Conservation (phyloP, 1,140 invertebrate genomes). For the Trissolcus basalis region DNA sequence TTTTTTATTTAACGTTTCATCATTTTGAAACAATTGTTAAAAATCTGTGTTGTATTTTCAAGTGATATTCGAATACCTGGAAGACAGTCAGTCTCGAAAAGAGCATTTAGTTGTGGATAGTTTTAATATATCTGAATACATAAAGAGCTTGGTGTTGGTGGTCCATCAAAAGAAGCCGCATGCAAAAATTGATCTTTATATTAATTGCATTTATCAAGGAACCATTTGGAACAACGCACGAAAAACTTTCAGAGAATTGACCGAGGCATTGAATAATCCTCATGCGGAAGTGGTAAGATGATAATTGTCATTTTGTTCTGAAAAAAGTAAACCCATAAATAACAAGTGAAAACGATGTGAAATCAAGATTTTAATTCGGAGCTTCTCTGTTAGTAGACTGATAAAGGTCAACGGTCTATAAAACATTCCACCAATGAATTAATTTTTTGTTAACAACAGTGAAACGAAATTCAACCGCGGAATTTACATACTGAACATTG, state of each 20-base stretch:
- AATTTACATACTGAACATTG: too few relatives aligned
- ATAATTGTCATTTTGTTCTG: too few relatives aligned
- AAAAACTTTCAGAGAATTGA: conserved; percentile 76
- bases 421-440: too few relatives aligned
- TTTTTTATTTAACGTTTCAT: background rate
- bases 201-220: conserved; percentile 79
- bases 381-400: too few relatives aligned
- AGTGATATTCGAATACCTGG: conserved; percentile 80
- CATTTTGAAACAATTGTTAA: background rate
- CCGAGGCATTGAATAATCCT: conserved; percentile 29
- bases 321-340: too few relatives aligned
- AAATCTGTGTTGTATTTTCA: conserved; percentile 39
- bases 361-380: too few relatives aligned
- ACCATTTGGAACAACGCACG: conserved; percentile 71
- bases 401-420: too few relatives aligned
- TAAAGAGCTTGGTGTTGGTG: conserved; percentile 76
- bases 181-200: conserved; percentile 77
- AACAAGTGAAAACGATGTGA: too few relatives aligned
- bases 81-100: conserved; percentile 71
- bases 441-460: too few relatives aligned
- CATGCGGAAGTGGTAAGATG: conserved; percentile 64
- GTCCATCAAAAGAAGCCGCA: conserved; percentile 77
- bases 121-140: conserved; percentile 73
- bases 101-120: conserved; percentile 78
- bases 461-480: too few relatives aligned